Conservation (phyloP, 2,888 invertebrate species). For the Epistrophe eligans region DNA sequence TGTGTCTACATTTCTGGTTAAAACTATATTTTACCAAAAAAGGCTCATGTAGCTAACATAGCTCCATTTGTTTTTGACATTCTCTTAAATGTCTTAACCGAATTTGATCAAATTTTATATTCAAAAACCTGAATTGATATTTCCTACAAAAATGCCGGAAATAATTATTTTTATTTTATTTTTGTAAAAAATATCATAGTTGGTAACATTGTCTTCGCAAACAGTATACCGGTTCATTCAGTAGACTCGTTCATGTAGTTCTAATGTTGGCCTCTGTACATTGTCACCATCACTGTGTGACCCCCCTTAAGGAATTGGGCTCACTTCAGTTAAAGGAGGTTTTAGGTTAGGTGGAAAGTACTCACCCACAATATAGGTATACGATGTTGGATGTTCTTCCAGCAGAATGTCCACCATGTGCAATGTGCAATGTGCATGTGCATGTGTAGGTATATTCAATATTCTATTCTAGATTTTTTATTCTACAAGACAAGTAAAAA, state of each 20-base stretch:
- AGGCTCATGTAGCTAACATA: too few relatives aligned
- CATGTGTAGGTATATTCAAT: constrained; percentile 89
- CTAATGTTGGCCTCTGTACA: constrained; percentile 41
- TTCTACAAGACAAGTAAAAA: constrained; percentile 32
- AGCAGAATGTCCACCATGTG: constrained; percentile 90
- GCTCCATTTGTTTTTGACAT: too few relatives aligned
- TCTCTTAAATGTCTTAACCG: too few relatives aligned
- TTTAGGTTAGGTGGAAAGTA: constrained; percentile 76
- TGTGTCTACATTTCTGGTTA: too few relatives aligned
- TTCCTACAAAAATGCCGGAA: too few relatives aligned
- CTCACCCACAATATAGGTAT: constrained; percentile 89
- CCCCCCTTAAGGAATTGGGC: constrained; percentile 49
- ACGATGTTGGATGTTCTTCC: constrained; percentile 88
- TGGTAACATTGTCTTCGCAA: constrained; percentile 11
- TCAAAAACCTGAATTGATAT: too few relatives aligned
- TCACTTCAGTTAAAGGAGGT: constrained; percentile 48
- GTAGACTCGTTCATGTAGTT: constrained; percentile 29
- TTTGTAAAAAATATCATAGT: not conserved
- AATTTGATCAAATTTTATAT: too few relatives aligned
- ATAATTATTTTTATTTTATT: too few relatives aligned
- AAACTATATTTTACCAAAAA: too few relatives aligned
- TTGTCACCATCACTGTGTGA: constrained; percentile 40
- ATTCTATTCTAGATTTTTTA: constrained; percentile 60
- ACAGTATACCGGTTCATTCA: not conserved
- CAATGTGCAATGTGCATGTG: too few relatives aligned